Percentiles rank a stretch among this genome's conserved stretches.
These are phyloP conservation scores for Phlogophora meticulosa DNA, from an alignment of 2,888 invertebrate genomes.

Conservation along the genomic window DNA sequence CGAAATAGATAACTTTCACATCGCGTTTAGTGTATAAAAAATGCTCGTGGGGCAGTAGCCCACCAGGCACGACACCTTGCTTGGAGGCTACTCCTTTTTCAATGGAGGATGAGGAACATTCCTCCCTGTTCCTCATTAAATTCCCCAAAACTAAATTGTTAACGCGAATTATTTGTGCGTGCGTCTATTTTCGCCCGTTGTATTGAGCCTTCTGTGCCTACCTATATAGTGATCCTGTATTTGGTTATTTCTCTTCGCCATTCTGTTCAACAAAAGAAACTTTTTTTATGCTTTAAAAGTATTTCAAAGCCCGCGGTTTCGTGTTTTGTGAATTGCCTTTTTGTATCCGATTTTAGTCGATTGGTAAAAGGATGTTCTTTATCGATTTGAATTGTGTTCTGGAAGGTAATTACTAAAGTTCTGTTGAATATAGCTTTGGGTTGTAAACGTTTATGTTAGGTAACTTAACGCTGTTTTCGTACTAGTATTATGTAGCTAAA, in stretches of 20 bases:
- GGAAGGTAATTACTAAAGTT: conserved; percentile 41
- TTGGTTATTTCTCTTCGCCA: conserved; percentile 33
- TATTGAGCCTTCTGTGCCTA: conserved; percentile 9
- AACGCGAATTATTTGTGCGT: too few relatives aligned
- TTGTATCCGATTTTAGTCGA: conserved; percentile 46
- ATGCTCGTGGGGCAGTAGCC: too few relatives aligned
- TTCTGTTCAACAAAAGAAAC: conserved; percentile 50
- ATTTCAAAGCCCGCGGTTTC: conserved; percentile 46
- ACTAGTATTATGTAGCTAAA: neutral
- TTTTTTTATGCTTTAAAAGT: conserved; percentile 45
- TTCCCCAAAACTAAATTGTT: neutral
- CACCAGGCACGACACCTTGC: too few relatives aligned
- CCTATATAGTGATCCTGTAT: conserved; percentile 12
- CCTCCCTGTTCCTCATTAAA: too few relatives aligned
- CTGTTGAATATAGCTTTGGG: neutral
- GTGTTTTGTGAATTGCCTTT: conserved; percentile 43
- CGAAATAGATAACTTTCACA: too few relatives aligned
- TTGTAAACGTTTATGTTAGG: conserved; percentile 16
- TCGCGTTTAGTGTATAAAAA: too few relatives aligned
- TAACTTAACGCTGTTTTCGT: conserved; percentile 6
- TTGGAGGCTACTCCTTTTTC: too few relatives aligned
- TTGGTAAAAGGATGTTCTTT: conserved; percentile 41
- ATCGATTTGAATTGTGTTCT: conserved; percentile 31
- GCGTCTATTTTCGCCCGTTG: neutral
- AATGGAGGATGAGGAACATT: too few relatives aligned